Percentiles rank a stretch among this genome's conserved stretches.
phyloP scores from a whole-genome alignment of 2,888 invertebrate species.

The Cheilosia variabilis region DNA sequence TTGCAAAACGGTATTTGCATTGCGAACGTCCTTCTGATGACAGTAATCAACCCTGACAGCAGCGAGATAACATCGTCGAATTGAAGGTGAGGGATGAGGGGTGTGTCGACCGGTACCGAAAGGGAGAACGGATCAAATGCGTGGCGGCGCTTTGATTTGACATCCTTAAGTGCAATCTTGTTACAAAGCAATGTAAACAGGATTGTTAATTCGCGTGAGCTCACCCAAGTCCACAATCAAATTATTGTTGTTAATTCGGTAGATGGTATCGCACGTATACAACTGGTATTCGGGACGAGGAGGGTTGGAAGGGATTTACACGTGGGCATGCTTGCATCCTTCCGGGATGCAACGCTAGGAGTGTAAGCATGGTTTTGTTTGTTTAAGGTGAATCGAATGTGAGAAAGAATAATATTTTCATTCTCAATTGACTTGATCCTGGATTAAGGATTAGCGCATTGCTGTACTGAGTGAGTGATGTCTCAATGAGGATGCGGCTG shows the following conservation, averaged over 20 bases:
- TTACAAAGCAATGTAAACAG: conserved; percentile 83
- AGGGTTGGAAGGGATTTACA: conserved; percentile 74
- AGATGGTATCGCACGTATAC: conserved; percentile 54
- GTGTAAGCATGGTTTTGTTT: conserved; percentile 51
- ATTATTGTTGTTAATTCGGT: conserved; percentile 82
- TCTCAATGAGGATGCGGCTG: conserved; percentile 41
- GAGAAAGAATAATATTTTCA: conserved; percentile 75
- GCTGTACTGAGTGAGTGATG: conserved; percentile 25
- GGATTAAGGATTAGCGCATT: conserved; percentile 43
- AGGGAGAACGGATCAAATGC: conserved; percentile 17
- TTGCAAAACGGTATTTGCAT: conserved; percentile 59
- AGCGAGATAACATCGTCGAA: conserved; percentile 72
- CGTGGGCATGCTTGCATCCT: conserved; percentile 62
- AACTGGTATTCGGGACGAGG: too few species aligned
- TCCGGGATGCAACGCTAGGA: conserved; percentile 60
- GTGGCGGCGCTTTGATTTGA: conserved; percentile 77
- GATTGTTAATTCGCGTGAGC: conserved; percentile 80
- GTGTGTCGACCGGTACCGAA: background rate
- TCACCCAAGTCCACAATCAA: conserved; percentile 80
- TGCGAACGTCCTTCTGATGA: conserved; percentile 78
- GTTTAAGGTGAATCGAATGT: conserved; percentile 71
- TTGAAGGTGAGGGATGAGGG: conserved; percentile 9
- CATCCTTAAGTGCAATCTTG: conserved; percentile 83
- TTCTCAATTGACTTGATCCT: conserved; percentile 73
- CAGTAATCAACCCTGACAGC: conserved; percentile 82